Percentiles rank a stretch among this genome's conserved stretches.
phyloP scores from a whole-genome alignment of 2,113 vertebrate genomes.

The Coryphaenoides rupestris region DNA sequence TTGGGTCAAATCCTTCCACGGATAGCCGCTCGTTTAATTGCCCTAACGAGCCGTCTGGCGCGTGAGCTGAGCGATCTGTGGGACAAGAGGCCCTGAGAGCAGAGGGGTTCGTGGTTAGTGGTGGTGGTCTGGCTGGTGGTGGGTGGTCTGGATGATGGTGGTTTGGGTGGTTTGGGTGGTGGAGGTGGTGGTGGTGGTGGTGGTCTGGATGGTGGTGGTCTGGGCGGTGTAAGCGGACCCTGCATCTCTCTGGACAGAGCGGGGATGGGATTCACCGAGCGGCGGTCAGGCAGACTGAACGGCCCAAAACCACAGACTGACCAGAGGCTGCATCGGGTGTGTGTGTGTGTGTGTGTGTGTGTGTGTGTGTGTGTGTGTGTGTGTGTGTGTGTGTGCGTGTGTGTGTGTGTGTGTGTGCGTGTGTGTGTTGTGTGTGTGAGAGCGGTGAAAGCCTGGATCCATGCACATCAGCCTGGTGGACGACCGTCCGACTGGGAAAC shows the following conservation, averaged over 20 bases:
- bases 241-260: conserved; percentile 44
- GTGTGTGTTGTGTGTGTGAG: too few species aligned
- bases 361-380: conserved; percentile 13
- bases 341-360: conserved; percentile 23
- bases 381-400: conserved; percentile 10
- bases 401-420: too few species aligned
- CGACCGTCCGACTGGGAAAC: neutral
- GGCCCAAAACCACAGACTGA: conserved; percentile 65
- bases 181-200: too few species aligned
- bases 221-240: neutral
- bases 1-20: conserved; percentile 62
- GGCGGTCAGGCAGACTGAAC: conserved; percentile 70
- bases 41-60: conserved; percentile 69
- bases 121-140: too few species aligned
- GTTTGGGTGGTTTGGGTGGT: too few species aligned
- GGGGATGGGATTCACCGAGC: conserved; percentile 69
- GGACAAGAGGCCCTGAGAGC: conserved; percentile 70
- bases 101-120: neutral
- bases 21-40: conserved; percentile 63
- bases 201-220: too few species aligned
- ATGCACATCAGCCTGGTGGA: conserved; percentile 16
- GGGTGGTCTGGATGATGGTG: too few species aligned
- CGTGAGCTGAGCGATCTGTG: conserved; percentile 66
- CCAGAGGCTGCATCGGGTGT: conserved; percentile 38
- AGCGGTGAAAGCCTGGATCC: conserved; percentile 8